Percentiles rank a stretch among this genome's conserved stretches.
Evolutionary conservation across 2,888 invertebrate species (phyloP).

Genomic region (Drosophila affinis): DNA sequence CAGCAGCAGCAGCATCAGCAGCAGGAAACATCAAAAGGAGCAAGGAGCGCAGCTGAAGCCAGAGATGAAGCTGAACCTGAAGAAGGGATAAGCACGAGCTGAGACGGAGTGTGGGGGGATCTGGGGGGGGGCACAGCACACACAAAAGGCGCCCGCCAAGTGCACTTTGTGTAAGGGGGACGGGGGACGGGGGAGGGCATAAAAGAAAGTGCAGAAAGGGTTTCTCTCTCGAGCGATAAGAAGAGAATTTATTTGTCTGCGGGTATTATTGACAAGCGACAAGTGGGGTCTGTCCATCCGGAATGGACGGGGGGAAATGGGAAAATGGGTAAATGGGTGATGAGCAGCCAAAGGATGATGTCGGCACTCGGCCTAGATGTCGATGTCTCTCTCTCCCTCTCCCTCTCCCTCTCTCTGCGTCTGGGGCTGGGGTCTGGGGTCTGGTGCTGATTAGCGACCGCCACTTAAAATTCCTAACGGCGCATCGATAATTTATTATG

Average conservation of each 20-base stretch:
- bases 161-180: conserved; percentile 65
- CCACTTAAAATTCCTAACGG: conserved; percentile 55
- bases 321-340: not conserved
- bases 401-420: conserved; percentile 1
- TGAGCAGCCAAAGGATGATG: not conserved
- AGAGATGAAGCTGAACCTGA: conserved; percentile 1
- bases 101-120: not conserved
- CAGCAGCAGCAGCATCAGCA: conserved; percentile 49
- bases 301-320: not conserved
- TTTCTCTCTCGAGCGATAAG: conserved; percentile 71
- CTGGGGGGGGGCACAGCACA: conserved; percentile 8
- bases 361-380: not conserved
- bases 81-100: not conserved
- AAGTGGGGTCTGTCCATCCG: conserved; percentile 19
- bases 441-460: conserved; percentile 63
- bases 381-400: conserved; percentile 16
- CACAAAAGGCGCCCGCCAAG: conserved; percentile 61
- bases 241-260: conserved; percentile 75
- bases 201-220: conserved; percentile 59
- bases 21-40: conserved; percentile 49
- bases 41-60: not conserved
- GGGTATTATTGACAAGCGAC: conserved; percentile 71
- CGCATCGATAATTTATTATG: conserved; percentile 75
- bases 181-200: conserved; percentile 56
- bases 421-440: not conserved